A percentile compares a stretch with the other conserved stretches of the same genome.
Evolutionary conservation across 2,888 invertebrate species (phyloP).

Genomic region (Machimus rusticus): DNA sequence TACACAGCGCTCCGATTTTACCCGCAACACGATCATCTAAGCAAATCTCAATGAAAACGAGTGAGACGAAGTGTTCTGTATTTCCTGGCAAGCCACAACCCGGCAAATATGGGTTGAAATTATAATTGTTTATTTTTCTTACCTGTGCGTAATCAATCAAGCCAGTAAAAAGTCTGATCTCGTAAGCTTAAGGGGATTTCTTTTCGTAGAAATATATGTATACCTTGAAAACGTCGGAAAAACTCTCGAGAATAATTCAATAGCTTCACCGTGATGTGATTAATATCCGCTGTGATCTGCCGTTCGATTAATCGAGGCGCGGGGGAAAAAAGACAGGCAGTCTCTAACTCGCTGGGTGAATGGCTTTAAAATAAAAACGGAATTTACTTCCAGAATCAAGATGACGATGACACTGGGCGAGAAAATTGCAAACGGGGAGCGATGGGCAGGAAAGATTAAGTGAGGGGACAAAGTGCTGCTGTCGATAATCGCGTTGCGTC

Average conservation of each 20-base stretch:
- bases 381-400: neutral
- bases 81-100: neutral
- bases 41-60: neutral
- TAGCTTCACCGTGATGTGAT: neutral
- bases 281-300: neutral
- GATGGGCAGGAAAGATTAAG: neutral
- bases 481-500: neutral
- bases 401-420: neutral
- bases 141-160: neutral
- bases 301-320: neutral
- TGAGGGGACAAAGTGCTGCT: neutral
- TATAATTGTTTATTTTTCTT: neutral
- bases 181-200: neutral
- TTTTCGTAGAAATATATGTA: neutral
- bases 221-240: neutral
- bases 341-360: neutral
- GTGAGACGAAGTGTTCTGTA: neutral
- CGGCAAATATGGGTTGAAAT: neutral
- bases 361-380: neutral
- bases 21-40: neutral
- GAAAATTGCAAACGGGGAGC: neutral
- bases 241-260: neutral
- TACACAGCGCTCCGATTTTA: neutral
- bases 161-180: too few species aligned
- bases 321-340: neutral